phyloP scores from a whole-genome alignment of 2,113 vertebrate species.

The Talpa occidentalis region DNA sequence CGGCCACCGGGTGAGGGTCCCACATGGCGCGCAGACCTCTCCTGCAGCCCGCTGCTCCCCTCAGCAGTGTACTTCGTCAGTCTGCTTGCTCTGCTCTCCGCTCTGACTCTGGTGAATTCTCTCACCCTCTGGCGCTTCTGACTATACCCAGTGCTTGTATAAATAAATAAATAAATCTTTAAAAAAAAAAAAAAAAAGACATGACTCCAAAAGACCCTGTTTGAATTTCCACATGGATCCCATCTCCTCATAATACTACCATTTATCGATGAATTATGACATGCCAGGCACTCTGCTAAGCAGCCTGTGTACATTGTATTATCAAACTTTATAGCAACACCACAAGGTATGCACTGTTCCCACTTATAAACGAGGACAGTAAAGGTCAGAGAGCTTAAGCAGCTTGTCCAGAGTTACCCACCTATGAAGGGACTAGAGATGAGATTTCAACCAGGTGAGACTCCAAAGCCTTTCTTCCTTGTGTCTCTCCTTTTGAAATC shows the following conservation, averaged over 20 bases:
- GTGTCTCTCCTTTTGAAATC: not conserved
- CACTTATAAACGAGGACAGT: not conserved
- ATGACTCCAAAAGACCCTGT: not conserved
- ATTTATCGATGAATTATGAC: not conserved
- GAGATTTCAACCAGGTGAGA: not conserved
- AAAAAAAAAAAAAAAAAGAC: no score
- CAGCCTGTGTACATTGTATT: not conserved
- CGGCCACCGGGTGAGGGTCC: no score
- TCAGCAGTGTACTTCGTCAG: no score
- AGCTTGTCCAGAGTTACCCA: not conserved
- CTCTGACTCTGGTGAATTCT: no score
- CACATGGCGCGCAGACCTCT: no score
- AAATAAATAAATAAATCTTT: no score
- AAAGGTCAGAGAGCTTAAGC: not conserved
- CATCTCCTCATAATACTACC: not conserved
- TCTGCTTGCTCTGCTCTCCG: no score
- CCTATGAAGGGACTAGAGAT: not conserved
- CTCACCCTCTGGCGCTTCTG: no score
- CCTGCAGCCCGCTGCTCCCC: no score
- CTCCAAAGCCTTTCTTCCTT: not conserved
- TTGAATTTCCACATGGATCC: conserved; percentile 25
- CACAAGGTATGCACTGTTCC: not conserved
- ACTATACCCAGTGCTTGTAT: no score
- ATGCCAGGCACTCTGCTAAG: not conserved
- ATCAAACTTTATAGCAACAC: not conserved